phyloP scores from a whole-genome alignment of 2,797 vertebrate genomes.

The Margarornis squamiger region DNA sequence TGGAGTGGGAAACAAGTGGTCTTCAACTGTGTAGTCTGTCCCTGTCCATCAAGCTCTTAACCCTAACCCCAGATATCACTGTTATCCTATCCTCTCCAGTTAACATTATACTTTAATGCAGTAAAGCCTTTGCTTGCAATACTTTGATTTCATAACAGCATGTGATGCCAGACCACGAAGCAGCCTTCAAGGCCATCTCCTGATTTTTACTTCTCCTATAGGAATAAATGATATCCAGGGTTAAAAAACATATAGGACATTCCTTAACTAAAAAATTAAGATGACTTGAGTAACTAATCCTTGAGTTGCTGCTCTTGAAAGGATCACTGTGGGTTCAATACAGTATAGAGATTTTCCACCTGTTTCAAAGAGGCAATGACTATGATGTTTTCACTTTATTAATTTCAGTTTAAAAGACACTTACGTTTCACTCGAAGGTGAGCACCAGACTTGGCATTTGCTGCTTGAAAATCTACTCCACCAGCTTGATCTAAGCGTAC shows the following conservation, averaged over 20 bases:
- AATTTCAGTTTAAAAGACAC: conserved; percentile 2
- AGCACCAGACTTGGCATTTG: conserved; percentile 92
- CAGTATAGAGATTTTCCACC: neutral
- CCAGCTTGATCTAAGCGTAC: conserved; percentile 90
- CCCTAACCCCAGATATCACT: conserved; percentile 82
- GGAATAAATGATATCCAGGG: neutral
- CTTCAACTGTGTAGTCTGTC: conserved; percentile 73
- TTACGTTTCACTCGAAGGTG: conserved; percentile 96
- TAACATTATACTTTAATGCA: conserved; percentile 45
- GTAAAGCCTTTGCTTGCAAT: conserved; percentile 47
- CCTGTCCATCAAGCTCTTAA: conserved; percentile 66
- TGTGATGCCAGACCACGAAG: neutral
- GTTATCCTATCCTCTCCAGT: conserved; percentile 53
- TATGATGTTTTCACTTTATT: neutral
- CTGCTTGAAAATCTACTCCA: conserved; percentile 90
- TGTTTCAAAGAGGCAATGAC: neutral
- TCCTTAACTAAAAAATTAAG: neutral
- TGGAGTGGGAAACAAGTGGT: conserved; percentile 83
- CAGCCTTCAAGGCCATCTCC: neutral
- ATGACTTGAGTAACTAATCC: neutral
- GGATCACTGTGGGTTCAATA: neutral
- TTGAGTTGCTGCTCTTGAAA: neutral
- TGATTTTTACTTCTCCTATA: neutral
- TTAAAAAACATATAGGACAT: neutral
- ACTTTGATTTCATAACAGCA: conserved; percentile 54